These are phyloP conservation scores for Elegia similella DNA, from an alignment of 2,888 invertebrate genomes.

Conservation along the genomic window DNA sequence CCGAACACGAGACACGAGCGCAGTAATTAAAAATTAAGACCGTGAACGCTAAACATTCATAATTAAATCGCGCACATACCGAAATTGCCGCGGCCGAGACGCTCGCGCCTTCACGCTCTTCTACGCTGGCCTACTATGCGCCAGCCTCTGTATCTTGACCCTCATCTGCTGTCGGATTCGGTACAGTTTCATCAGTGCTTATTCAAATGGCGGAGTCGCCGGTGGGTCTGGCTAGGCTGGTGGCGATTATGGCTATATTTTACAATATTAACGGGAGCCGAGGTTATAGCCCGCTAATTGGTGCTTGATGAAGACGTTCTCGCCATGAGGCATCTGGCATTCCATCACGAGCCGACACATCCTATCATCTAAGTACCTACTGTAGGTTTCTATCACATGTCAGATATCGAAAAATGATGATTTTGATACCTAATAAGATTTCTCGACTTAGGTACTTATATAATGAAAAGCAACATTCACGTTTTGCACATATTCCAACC, in stretches of 20 bases:
- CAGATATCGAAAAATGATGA: no score
- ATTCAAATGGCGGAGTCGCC: conserved; percentile 6
- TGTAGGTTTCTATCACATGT: no score
- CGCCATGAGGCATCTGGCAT: neutral
- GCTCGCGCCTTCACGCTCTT: conserved; percentile 54
- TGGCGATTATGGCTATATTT: conserved; percentile 37
- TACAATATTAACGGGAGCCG: conserved; percentile 38
- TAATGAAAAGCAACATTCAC: no score
- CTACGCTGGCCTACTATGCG: conserved; percentile 30
- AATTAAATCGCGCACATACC: conserved; percentile 49
- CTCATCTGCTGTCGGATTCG: conserved; percentile 16
- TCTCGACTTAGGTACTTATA: no score
- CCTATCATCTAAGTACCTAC: neutral
- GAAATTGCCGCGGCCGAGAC: conserved; percentile 37
- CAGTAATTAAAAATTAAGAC: conserved; percentile 40
- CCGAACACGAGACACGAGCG: conserved; percentile 43
- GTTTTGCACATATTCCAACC: no score
- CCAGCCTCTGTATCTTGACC: conserved; percentile 25
- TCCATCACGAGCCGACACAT: neutral
- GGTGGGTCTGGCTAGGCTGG: conserved; percentile 30
- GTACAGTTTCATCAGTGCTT: conserved; percentile 1
- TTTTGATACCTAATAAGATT: no score
- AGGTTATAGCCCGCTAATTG: conserved; percentile 36
- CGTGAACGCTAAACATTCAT: conserved; percentile 38
- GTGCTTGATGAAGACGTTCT: conserved; percentile 28